Percentiles rank a stretch among this genome's conserved stretches.
Evolutionary conservation across 1,140 invertebrate species (phyloP).

Genomic region (Drosophila azteca): DNA sequence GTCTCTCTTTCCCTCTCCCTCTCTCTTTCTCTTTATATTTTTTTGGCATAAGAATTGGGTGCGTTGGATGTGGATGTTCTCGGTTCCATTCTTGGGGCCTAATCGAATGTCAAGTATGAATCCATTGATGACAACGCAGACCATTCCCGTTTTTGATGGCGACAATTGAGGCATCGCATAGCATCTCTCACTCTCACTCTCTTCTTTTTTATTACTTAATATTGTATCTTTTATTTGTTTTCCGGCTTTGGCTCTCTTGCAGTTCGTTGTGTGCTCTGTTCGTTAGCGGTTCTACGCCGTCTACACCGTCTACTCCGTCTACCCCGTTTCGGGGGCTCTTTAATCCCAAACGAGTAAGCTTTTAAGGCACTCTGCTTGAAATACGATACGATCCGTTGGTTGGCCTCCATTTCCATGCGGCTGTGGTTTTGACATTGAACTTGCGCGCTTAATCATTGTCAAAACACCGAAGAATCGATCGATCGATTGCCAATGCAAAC

Average conservation of each 20-base stretch:
- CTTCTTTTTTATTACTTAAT: slow-evolving; percentile 64
- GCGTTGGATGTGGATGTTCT: slow-evolving; percentile 4
- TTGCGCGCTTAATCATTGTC: slow-evolving; percentile 52
- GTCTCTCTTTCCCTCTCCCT: slow-evolving; percentile 1
- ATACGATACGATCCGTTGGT: slow-evolving; percentile 11
- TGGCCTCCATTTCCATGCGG: background rate
- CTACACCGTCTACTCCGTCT: no score
- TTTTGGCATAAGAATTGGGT: slow-evolving; percentile 59
- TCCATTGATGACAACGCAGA: slow-evolving; percentile 67
- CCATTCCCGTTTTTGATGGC: slow-evolving; percentile 69
- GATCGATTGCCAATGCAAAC: slow-evolving; percentile 23
- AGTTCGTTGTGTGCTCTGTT: slow-evolving; percentile 44
- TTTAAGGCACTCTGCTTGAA: slow-evolving; percentile 6
- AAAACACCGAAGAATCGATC: slow-evolving; percentile 25
- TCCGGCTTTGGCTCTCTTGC: slow-evolving; percentile 35
- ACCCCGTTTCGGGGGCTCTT: background rate
- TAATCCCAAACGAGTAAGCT: slow-evolving; percentile 13
- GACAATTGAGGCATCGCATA: slow-evolving; percentile 28
- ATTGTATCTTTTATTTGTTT: slow-evolving; percentile 48
- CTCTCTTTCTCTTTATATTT: slow-evolving; percentile 37
- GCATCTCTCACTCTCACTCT: background rate
- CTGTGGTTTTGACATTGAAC: slow-evolving; percentile 63
- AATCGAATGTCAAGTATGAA: slow-evolving; percentile 80
- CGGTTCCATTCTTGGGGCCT: slow-evolving; percentile 42
- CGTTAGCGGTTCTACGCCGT: slow-evolving; percentile 52